phyloP scores from a whole-genome alignment of 2,797 vertebrate genomes.

The Argentina silus region DNA sequence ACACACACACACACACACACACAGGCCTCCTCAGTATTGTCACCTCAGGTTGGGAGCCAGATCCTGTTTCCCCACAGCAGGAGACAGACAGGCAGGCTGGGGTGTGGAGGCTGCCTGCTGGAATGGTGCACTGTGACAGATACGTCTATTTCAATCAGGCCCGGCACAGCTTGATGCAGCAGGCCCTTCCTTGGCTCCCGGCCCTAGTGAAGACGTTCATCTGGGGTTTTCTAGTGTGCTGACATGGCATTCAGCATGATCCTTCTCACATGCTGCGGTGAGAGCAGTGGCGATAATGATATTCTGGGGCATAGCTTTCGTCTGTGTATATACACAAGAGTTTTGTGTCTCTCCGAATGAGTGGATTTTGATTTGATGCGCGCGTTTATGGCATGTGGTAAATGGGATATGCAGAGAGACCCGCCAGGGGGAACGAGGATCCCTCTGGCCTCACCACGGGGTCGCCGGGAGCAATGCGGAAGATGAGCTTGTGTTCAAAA shows the following conservation, averaged over 20 bases:
- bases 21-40: conserved; percentile 18
- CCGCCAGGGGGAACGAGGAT: conserved; percentile 12
- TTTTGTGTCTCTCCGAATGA: conserved; percentile 30
- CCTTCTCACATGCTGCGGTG: conserved; percentile 41
- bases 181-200: conserved; percentile 1
- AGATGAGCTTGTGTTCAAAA: conserved; percentile 47
- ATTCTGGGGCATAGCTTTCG: conserved; percentile 12
- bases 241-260: conserved; percentile 20
- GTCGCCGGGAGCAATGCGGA: conserved; percentile 41
- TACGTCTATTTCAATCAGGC: conserved; percentile 56
- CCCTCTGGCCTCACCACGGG: conserved; percentile 25
- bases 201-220: conserved; percentile 29
- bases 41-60: conserved; percentile 15
- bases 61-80: conserved; percentile 44
- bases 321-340: conserved; percentile 23
- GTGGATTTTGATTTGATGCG: conserved; percentile 24
- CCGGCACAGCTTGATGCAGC: not conserved
- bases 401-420: conserved; percentile 29
- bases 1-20: not conserved
- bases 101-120: not conserved
- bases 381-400: conserved; percentile 49
- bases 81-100: conserved; percentile 11
- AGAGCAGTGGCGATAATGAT: not conserved
- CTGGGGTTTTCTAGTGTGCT: conserved; percentile 33
- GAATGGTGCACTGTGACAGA: conserved; percentile 37